Percentiles rank a stretch among this genome's conserved stretches.
Evolutionary conservation across 2,113 vertebrate genomes (phyloP).

Genomic region (Ellobius talpinus): DNA sequence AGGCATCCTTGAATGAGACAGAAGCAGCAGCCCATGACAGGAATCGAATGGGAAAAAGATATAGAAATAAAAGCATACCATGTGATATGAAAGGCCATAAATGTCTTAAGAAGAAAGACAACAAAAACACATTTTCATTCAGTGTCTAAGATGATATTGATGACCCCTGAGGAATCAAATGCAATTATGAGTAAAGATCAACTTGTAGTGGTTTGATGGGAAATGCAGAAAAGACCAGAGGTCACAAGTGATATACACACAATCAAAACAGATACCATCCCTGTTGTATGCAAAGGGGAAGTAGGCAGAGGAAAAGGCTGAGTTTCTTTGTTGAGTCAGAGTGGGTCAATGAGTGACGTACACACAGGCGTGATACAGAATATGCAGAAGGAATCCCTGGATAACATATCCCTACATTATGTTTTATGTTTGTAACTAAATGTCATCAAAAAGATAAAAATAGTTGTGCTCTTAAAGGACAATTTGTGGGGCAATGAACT

Average conservation of each 20-base stretch:
- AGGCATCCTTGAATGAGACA: not conserved
- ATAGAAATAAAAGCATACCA: not conserved
- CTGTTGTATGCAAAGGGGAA: not conserved
- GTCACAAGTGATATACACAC: not conserved
- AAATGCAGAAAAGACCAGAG: not conserved
- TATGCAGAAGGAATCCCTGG: not conserved
- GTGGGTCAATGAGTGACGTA: not conserved
- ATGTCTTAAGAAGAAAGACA: not conserved
- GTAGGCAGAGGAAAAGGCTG: not conserved
- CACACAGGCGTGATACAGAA: not conserved
- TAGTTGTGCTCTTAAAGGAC: not conserved
- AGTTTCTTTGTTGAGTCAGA: not conserved
- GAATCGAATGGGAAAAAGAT: not conserved
- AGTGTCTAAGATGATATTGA: not conserved
- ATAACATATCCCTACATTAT: not conserved
- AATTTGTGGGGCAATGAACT: not conserved
- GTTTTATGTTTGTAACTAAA: not conserved
- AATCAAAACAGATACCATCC: not conserved
- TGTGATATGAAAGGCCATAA: not conserved
- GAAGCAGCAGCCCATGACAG: not conserved
- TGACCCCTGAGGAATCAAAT: not conserved
- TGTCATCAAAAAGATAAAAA: not conserved
- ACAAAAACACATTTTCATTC: not conserved
- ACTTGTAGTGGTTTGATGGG: not conserved
- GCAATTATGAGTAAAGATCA: not conserved